phyloP scores from a whole-genome alignment of 2,888 invertebrate species.

The Baccha elongata region DNA sequence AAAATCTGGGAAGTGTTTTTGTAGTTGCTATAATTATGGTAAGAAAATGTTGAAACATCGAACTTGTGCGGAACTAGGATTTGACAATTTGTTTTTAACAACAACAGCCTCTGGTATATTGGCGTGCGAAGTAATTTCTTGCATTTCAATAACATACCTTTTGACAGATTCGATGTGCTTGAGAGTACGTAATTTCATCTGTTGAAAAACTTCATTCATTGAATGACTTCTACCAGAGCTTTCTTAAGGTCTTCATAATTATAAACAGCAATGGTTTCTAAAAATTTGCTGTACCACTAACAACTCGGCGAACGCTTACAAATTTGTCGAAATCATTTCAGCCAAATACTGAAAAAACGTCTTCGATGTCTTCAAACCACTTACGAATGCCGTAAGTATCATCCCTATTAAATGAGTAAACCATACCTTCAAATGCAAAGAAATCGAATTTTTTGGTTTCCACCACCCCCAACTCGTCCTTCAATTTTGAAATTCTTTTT shows the following conservation, averaged over 20 bases:
- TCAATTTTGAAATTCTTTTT: background rate
- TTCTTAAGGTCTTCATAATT: background rate
- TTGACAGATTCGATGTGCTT: conserved; percentile 30
- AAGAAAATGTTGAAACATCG: too few relatives aligned
- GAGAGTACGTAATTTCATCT: conserved; percentile 22
- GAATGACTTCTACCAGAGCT: background rate
- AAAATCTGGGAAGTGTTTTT: too few relatives aligned
- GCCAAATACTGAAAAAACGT: background rate
- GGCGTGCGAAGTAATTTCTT: conserved; percentile 35
- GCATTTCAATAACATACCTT: conserved; percentile 50
- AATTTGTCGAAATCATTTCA: background rate
- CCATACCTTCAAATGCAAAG: too few relatives aligned
- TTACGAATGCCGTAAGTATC: too few relatives aligned
- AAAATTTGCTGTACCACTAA: background rate
- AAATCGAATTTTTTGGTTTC: too few relatives aligned
- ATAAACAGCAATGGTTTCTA: background rate
- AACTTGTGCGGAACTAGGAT: too few relatives aligned
- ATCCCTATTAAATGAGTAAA: too few relatives aligned
- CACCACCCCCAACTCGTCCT: too few relatives aligned
- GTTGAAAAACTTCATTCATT: conserved; percentile 25
- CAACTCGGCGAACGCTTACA: background rate
- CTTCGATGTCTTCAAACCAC: background rate
- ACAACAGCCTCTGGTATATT: conserved; percentile 31
- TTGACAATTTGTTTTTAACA: too few relatives aligned
- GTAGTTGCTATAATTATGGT: too few relatives aligned